Base-by-base conservation (phyloP, 2,113 vertebrate genomes). In the Geococcyx californianus region DNA sequence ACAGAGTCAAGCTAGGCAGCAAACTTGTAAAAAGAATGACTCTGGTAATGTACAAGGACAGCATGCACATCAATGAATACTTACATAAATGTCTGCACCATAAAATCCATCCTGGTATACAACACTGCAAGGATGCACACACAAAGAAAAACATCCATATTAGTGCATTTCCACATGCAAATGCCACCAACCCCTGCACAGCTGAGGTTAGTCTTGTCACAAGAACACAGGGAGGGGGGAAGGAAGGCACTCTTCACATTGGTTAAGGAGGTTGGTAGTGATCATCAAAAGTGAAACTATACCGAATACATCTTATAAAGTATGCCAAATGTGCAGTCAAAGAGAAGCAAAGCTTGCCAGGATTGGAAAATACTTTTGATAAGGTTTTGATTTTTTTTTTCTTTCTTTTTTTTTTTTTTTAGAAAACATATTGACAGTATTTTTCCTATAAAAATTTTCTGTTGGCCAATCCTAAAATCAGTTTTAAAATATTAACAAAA, bases 91-190 rank as follows among this genome's bases (percentile, higher is more conserved):
- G 98, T 99, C 99, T 99, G 99, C 99, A 99, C 99, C 99, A 98
- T 99, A 99, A 99, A 99, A 99, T 99, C 99, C 99, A 98, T 99
- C 99, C 99, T 99, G 99, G 98, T 99, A 99, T 98, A 99, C 99
- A 98, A 99, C 99, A 98, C 99, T 99, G 98, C 97, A 98, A 98
- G 98, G 98, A 98, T 97, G 97, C 98, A 98, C 98, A 99, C 98
- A 99, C 98, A 99, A 97, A 99, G 97, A 99, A 89, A 98, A 98
- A 98, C 98, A 98, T 98, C 89, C 98, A 98, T 97, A 98, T 99
- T 99, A 99, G 98, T 99, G 98, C 98, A 98, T 97, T 97, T 98
- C 98, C 97, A 98, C 98, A 98, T 99, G 98, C 98, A 98, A 98
- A 97, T 95, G 97, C 95, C 94, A 97, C 96, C 97, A 96, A 97